Conservation (phyloP, 92 coral and sea anemone species). For the Paramuricea clavata region DNA sequence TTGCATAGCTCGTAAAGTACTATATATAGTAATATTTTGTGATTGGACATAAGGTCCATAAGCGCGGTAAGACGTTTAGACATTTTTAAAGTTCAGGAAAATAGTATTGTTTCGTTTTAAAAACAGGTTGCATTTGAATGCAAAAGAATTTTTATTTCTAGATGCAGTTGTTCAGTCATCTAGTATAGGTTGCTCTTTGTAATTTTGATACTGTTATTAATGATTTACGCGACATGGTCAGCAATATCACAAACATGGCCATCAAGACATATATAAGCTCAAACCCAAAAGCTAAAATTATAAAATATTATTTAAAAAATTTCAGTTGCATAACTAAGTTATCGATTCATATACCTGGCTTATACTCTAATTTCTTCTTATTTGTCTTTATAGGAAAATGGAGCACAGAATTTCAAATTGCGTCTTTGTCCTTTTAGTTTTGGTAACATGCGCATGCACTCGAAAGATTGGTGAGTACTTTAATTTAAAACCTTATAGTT, state of each 20-base stretch:
- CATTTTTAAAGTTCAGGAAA: background rate
- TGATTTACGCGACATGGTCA: too few relatives aligned
- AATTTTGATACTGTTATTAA: too few relatives aligned
- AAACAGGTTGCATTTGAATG: background rate
- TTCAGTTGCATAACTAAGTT: too few relatives aligned
- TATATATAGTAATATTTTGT: background rate
- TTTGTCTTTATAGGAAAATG: conserved; percentile 2
- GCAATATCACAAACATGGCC: background rate
- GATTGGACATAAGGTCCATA: too few relatives aligned
- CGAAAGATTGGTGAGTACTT: conserved; percentile 25
- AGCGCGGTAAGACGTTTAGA: too few relatives aligned
- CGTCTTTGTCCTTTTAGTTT: conserved; percentile 22
- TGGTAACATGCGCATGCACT: conserved; percentile 33
- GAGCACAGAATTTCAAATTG: conserved; percentile 24
- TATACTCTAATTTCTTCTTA: background rate
- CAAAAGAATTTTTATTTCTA: background rate
- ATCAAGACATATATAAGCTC: background rate
- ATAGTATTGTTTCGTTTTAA: background rate
- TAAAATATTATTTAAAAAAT: too few relatives aligned
- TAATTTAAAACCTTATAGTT: background rate
- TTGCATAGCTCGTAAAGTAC: background rate
- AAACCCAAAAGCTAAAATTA: background rate
- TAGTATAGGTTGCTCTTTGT: too few relatives aligned
- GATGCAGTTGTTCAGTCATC: background rate
- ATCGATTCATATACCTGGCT: background rate